Percentiles rank a stretch among this genome's conserved stretches.
Evolutionary conservation across 92 coral and sea anemone genomes (phyloP).

Genomic region (Epizoanthus rinbou): DNA sequence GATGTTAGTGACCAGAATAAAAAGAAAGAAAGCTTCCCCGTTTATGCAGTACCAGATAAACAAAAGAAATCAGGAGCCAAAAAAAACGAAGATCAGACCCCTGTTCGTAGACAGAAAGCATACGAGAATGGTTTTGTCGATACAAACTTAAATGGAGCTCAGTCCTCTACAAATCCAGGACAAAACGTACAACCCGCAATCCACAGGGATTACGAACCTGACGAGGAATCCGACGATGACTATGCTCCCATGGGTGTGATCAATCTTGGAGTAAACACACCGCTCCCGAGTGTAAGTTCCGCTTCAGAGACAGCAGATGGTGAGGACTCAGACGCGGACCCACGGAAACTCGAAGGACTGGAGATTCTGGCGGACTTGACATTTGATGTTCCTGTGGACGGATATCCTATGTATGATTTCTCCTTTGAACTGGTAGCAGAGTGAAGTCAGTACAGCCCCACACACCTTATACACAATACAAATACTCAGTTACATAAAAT

Average conservation of each 20-base stretch:
- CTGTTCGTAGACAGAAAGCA: neutral
- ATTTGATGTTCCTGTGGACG: neutral
- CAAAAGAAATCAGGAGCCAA: neutral
- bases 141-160: neutral
- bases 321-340: neutral
- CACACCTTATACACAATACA: too few relatives aligned
- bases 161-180: neutral
- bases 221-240: neutral
- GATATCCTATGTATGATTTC: constrained; percentile 35
- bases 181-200: neutral
- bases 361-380: constrained; percentile 13
- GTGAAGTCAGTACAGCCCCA: neutral
- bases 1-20: neutral
- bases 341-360: neutral
- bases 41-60: neutral
- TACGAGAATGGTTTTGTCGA: neutral
- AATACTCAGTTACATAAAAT: too few relatives aligned
- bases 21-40: neutral
- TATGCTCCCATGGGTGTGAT: neutral
- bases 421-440: constrained; percentile 38
- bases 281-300: neutral
- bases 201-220: neutral
- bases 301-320: neutral
- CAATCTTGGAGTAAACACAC: neutral
- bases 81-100: neutral